Base-by-base conservation (phyloP, 2,888 invertebrate species). In the Hypselothyrea guttata region DNA sequence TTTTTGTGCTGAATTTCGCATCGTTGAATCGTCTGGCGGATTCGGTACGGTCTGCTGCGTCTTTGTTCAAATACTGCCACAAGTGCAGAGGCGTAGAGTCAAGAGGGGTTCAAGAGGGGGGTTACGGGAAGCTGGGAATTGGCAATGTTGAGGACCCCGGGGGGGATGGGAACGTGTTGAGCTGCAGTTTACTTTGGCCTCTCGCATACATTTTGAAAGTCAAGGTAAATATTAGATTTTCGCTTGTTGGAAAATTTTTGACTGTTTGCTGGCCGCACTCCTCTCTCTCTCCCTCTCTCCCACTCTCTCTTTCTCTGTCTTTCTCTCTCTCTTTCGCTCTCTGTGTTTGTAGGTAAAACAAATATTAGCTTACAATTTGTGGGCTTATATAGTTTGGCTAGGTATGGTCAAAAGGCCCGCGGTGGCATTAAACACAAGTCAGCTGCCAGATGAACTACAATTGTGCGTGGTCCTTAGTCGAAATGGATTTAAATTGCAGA, bases 201-300 rank as follows among this genome's bases (percentile, higher is more conserved):
- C 34, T 68, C 48, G 71, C 73, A 73, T 73, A 73, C 71, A 69
- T 72, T 72, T 73, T 62, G 82, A 79, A 79, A 79, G 78, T 79
- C 82, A 79, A 84, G 84, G 78, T 84, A 79, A 79, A 79, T 79
- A 79, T 79, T 79, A 81, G 82, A 84, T 84, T 81, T 81, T 74
- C 49, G 76, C 65, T 81, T 77, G 71, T 74, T 22, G 22, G 38
- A 49, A 59, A 81, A 77, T 77, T 78, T 76, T 82, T 66, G 81
- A 44, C 69, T 71, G 72, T 72, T 71, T 72, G 63, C 52, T 63
- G 63, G 35, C 45, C 69, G 40, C 22, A 40, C n/a, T 5, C 7
- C 18, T 18, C 12, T 8, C 12, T 7, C 38, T 16, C 5, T 5
- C 16, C 4, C 16, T 18, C 7, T 11, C n/a, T 3, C 11, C 7